These are phyloP conservation scores for Toxostoma redivivum DNA, from an alignment of 2,113 vertebrate genomes.

Conservation along the genomic window DNA sequence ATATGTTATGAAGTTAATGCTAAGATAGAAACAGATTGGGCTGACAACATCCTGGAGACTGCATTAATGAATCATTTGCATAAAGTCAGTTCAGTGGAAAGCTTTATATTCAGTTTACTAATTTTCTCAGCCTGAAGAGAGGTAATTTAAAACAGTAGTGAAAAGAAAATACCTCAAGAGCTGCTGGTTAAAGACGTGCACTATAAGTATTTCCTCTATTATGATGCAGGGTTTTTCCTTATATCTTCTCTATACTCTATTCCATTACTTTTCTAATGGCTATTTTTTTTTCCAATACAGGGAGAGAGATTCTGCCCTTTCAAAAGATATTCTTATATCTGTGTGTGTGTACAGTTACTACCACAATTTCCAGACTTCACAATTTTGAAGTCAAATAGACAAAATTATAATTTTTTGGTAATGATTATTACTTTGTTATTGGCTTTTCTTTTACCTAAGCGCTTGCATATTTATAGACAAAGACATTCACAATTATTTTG, in stretches of 20 bases:
- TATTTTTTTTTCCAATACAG: not conserved
- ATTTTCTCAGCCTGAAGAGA: not conserved
- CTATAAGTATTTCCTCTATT: not conserved
- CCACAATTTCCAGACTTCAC: not conserved
- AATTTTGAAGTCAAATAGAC: not conserved
- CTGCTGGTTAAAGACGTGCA: not conserved
- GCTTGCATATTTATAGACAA: not conserved
- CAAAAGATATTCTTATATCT: not conserved
- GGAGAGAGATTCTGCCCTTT: not conserved
- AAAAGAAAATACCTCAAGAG: not conserved
- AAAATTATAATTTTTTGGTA: not conserved
- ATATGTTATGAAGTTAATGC: constrained; percentile 42
- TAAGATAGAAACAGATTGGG: constrained; percentile 51
- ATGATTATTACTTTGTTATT: not conserved
- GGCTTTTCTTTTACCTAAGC: not conserved
- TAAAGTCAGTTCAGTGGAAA: constrained; percentile 15
- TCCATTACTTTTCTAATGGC: not conserved
- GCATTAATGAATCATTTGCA: constrained; percentile 47
- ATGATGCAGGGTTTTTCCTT: not conserved
- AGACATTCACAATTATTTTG: not conserved
- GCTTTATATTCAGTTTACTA: not conserved
- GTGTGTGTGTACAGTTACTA: not conserved
- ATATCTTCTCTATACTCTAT: not conserved
- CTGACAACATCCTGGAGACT: constrained; percentile 35
- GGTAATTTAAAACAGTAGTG: not conserved